Evolutionary conservation across 2,888 invertebrate genomes (phyloP).

Genomic region (Ariolimax columbianus): DNA sequence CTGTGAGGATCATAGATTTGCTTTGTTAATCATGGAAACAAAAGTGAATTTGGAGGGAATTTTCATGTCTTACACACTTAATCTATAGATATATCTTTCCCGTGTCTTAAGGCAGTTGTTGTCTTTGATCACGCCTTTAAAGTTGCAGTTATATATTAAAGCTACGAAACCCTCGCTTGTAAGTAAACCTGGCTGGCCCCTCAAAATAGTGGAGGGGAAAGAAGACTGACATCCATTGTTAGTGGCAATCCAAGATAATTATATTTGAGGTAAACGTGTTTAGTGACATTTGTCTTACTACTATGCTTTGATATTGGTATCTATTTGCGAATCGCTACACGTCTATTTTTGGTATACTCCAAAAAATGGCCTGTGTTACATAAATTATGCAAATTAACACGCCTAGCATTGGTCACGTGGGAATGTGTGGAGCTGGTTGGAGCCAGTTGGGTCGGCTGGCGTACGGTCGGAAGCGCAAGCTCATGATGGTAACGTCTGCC

Average conservation of each 20-base stretch:
- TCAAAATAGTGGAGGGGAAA: slow-evolving; percentile 27
- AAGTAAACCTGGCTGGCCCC: slow-evolving; percentile 12
- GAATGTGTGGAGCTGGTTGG: slow-evolving; percentile 42
- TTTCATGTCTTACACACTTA: slow-evolving; percentile 24
- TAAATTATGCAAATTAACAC: slow-evolving; percentile 68
- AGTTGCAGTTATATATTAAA: neutral
- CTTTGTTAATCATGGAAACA: slow-evolving; percentile 43
- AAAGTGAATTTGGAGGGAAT: slow-evolving; percentile 47
- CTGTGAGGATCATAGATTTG: slow-evolving; percentile 50
- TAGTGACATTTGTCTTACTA: slow-evolving; percentile 21
- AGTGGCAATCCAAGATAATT: slow-evolving; percentile 8
- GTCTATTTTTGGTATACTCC: neutral
- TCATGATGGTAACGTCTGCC: slow-evolving; percentile 15
- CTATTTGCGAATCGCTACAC: neutral
- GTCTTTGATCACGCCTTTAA: slow-evolving; percentile 40
- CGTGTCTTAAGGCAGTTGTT: slow-evolving; percentile 42
- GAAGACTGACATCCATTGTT: slow-evolving; percentile 16
- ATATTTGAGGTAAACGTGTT: slow-evolving; percentile 47
- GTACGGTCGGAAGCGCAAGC: neutral
- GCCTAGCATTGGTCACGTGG: slow-evolving; percentile 42
- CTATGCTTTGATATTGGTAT: slow-evolving; percentile 13
- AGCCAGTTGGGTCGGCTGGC: slow-evolving; percentile 3
- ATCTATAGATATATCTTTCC: slow-evolving; percentile 38
- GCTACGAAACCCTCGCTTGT: slow-evolving; percentile 25
- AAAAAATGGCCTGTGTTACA: slow-evolving; percentile 52